Conservation (phyloP, 2,888 invertebrate species). For the Gymnocheta viridis region DNA sequence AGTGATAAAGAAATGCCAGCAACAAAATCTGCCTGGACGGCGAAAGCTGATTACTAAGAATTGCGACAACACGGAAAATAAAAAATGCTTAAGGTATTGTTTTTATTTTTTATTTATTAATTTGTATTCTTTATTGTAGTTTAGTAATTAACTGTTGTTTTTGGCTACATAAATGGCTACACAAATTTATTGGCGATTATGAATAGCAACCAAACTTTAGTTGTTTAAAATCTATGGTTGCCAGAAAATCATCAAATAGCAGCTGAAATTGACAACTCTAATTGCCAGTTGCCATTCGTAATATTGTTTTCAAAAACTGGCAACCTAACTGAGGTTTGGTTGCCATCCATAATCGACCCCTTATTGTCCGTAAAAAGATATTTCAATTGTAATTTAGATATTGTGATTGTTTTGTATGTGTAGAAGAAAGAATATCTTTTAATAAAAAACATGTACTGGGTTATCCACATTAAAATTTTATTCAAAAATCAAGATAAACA, state of each 20-base stretch:
- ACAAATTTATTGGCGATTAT: slow-evolving; percentile 61
- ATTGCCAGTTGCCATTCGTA: too few relatives aligned
- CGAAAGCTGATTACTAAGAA: slow-evolving; percentile 79
- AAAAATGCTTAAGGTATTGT: background rate
- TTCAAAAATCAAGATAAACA: background rate
- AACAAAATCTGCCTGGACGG: slow-evolving; percentile 80
- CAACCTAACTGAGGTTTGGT: too few relatives aligned
- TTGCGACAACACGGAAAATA: background rate
- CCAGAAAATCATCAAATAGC: too few relatives aligned
- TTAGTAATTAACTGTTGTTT: slow-evolving; percentile 9
- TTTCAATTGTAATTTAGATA: slow-evolving; percentile 54
- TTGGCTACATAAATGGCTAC: slow-evolving; percentile 29
- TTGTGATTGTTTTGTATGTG: background rate
- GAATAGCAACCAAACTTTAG: too few relatives aligned
- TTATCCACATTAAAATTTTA: background rate
- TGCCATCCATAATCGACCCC: too few relatives aligned
- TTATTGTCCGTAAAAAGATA: slow-evolving; percentile 64
- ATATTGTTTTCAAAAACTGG: too few relatives aligned
- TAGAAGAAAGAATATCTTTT: slow-evolving; percentile 22
- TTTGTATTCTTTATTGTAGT: slow-evolving; percentile 33
- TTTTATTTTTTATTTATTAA: slow-evolving; percentile 8
- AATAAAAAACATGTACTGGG: background rate
- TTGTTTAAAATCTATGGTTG: too few relatives aligned
- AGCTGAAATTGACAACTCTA: too few relatives aligned
- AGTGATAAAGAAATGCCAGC: slow-evolving; percentile 82